Conservation (phyloP, 1,140 invertebrate genomes). For the Orussus abietinus region DNA sequence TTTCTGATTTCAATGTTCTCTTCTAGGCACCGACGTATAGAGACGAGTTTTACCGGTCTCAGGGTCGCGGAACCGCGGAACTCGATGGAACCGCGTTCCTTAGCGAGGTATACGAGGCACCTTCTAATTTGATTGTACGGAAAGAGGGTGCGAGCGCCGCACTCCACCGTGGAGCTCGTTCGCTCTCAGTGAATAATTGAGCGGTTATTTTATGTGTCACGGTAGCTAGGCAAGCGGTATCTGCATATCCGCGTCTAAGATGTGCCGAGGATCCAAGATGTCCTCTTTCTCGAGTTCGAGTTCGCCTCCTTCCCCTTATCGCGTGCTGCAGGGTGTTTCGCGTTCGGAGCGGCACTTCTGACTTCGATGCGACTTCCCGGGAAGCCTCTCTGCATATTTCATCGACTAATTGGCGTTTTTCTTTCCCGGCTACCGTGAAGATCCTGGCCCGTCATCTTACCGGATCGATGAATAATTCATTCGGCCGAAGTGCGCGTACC, state of each 20-base stretch:
- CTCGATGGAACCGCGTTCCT: too few relatives aligned
- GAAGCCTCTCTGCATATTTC: slow-evolving; percentile 7
- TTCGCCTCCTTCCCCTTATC: too few relatives aligned
- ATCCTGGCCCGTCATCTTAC: neutral
- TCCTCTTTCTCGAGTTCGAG: neutral
- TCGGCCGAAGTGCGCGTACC: neutral
- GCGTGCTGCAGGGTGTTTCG: too few relatives aligned
- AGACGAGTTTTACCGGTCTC: too few relatives aligned
- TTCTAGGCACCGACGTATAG: neutral
- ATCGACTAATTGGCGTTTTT: slow-evolving; percentile 8
- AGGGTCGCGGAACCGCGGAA: too few relatives aligned
- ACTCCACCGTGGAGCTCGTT: neutral
- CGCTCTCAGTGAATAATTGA: slow-evolving; percentile 10
- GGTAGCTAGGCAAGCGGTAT: slow-evolving; percentile 8
- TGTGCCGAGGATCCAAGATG: neutral
- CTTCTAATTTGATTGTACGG: slow-evolving; percentile 6
- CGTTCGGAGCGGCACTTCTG: too few relatives aligned
- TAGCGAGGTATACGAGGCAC: too few relatives aligned
- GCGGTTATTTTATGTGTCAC: slow-evolving; percentile 9
- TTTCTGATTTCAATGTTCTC: too few relatives aligned
- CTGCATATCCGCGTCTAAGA: slow-evolving; percentile 1
- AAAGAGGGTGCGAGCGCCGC: slow-evolving; percentile 3
- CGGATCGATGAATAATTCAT: neutral
- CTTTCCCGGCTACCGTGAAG: neutral
- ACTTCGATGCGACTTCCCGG: neutral